phyloP scores from a whole-genome alignment of 2,888 invertebrate genomes.

The Abscondita cerata region DNA sequence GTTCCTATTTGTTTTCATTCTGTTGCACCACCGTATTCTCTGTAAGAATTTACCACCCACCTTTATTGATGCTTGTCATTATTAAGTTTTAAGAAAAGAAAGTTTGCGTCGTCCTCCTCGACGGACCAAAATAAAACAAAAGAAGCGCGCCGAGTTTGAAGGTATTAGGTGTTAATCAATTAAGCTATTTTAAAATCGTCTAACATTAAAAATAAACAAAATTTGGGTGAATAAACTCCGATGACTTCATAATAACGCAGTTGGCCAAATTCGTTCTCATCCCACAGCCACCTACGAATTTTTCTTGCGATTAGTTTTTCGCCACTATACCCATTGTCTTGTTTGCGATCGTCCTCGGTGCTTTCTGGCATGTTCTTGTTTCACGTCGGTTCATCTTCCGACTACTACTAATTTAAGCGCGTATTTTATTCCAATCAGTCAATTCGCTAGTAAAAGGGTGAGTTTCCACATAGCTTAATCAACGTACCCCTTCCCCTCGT shows the following conservation, averaged over 20 bases:
- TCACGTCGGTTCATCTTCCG: too few species aligned
- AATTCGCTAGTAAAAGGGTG: constrained; percentile 60
- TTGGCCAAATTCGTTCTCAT: constrained; percentile 18
- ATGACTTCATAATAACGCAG: constrained; percentile 21
- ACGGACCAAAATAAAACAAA: background rate
- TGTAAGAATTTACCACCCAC: too few species aligned
- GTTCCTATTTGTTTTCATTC: constrained; percentile 31
- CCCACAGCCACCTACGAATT: constrained; percentile 17
- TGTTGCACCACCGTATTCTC: background rate
- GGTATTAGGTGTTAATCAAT: constrained; percentile 12
- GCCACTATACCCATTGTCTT: too few species aligned
- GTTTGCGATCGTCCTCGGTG: too few species aligned
- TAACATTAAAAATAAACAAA: constrained; percentile 26
- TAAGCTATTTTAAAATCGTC: constrained; percentile 10
- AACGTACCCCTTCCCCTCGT: constrained; percentile 58
- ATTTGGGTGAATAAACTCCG: constrained; percentile 23
- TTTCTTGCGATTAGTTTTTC: too few species aligned
- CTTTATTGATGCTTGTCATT: background rate
- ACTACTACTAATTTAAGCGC: constrained; percentile 56
- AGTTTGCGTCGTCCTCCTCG: too few species aligned
- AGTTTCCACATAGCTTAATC: constrained; percentile 67
- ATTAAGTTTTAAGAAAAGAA: background rate
- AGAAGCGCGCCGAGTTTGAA: background rate
- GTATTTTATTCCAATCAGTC: constrained; percentile 60
- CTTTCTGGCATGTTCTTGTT: too few species aligned